A percentile compares a stretch with the other conserved stretches of the same genome.
phyloP scores from a whole-genome alignment of 23 tunicate species.

The Halocynthia aurantium region DNA sequence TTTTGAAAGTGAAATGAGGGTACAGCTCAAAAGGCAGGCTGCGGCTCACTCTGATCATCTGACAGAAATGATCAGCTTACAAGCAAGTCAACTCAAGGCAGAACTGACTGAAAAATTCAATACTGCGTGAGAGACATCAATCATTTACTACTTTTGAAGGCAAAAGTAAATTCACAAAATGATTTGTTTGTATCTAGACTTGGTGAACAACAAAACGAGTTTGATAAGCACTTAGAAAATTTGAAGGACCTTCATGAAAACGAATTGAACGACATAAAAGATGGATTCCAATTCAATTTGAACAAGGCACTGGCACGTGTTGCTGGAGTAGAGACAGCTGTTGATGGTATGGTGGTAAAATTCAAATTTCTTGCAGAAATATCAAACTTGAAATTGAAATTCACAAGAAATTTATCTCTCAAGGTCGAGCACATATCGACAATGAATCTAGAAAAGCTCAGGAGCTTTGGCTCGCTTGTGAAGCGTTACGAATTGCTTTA shows the following conservation, averaged over 20 bases:
- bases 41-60: conserved; percentile 83
- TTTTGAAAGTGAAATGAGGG: conserved; percentile 50
- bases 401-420: neutral
- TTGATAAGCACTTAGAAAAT: conserved; percentile 16
- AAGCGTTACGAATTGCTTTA: conserved; percentile 42
- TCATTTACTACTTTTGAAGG: neutral
- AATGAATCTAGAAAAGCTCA: conserved; percentile 68
- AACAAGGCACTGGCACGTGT: conserved; percentile 50
- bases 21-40: conserved; percentile 69
- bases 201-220: conserved; percentile 12
- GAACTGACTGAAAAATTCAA: conserved; percentile 44
- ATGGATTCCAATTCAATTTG: conserved; percentile 36
- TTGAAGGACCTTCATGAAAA: conserved; percentile 23
- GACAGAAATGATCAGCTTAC: conserved; percentile 55
- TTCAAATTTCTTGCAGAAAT: neutral
- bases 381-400: neutral
- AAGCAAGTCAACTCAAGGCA: conserved; percentile 45
- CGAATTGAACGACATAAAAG: conserved; percentile 14
- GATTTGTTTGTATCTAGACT: conserved; percentile 16
- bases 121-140: conserved; percentile 6
- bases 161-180: neutral
- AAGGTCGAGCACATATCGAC: conserved; percentile 66
- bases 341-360: conserved; percentile 35
- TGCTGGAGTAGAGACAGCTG: conserved; percentile 52
- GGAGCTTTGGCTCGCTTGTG: conserved; percentile 83